phyloP scores from a whole-genome alignment of 2,113 vertebrate genomes.

The Orientallactaga bullata region DNA sequence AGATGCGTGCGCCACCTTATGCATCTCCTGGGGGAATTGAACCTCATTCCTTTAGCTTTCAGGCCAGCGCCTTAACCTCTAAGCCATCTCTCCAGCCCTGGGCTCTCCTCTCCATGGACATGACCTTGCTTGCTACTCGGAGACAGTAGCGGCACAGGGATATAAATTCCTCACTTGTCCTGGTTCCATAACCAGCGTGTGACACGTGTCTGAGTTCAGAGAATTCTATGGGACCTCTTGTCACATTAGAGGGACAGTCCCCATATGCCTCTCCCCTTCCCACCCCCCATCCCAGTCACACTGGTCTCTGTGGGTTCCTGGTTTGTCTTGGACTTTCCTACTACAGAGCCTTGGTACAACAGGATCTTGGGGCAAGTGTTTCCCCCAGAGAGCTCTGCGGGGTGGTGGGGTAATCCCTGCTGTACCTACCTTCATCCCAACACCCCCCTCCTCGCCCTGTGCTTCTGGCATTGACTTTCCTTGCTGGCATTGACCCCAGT shows the following conservation, averaged over 20 bases:
- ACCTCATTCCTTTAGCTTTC: too few species aligned
- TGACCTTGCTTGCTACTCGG: background rate
- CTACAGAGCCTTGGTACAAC: background rate
- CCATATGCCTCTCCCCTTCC: background rate
- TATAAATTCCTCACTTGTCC: background rate
- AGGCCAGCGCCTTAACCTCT: too few species aligned
- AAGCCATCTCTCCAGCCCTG: too few species aligned
- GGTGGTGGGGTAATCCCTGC: too few species aligned
- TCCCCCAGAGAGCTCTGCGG: background rate
- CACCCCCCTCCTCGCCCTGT: background rate
- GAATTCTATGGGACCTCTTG: background rate
- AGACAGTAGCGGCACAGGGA: background rate
- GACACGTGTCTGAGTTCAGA: background rate
- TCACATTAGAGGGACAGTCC: background rate
- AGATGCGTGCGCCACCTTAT: too few species aligned
- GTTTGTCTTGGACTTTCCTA: rapidly evolving
- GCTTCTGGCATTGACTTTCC: background rate
- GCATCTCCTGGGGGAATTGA: too few species aligned
- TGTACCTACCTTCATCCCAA: too few species aligned
- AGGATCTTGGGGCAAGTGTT: background rate
- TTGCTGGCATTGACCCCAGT: background rate
- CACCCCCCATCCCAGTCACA: background rate
- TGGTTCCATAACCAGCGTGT: background rate
- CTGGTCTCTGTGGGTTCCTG: background rate
- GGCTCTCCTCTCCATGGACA: background rate